Conservation (phyloP, 2,797 vertebrate genomes). For the Cryptoprocta ferox region DNA sequence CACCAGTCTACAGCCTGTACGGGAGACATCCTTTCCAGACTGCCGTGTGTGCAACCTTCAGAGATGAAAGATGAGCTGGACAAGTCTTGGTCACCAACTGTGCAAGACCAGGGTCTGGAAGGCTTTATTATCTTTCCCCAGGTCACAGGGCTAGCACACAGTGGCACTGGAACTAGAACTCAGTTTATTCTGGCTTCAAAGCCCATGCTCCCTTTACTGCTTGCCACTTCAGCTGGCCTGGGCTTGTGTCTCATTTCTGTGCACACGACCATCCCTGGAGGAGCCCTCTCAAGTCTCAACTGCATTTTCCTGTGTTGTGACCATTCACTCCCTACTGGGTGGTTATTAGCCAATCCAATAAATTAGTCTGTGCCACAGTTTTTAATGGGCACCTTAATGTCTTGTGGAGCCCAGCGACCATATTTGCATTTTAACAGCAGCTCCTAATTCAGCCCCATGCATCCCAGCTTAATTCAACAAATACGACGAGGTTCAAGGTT, state of each 20-base stretch:
- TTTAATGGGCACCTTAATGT: conserved; percentile 68
- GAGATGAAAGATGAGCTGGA: neutral
- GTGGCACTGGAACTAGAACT: neutral
- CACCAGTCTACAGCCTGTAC: neutral
- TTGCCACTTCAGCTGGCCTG: neutral
- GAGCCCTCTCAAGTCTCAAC: neutral
- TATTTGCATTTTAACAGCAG: conserved; percentile 70
- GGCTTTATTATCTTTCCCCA: neutral
- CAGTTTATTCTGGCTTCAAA: neutral
- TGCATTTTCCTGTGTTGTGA: neutral
- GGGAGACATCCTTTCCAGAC: neutral
- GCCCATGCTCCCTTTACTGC: neutral
- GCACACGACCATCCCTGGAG: neutral
- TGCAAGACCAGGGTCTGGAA: neutral
- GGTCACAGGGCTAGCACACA: neutral
- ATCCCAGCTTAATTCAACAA: conserved; percentile 27
- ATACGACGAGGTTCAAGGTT: neutral
- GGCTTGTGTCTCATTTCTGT: neutral
- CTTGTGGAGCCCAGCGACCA: conserved; percentile 15
- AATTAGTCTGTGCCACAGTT: conserved; percentile 57
- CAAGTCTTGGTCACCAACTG: neutral
- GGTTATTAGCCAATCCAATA: conserved; percentile 61
- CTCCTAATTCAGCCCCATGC: conserved; percentile 67
- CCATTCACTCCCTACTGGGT: neutral
- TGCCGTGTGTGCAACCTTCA: rapidly evolving